Base-by-base conservation (phyloP, 2,797 vertebrate genomes). In the Schizopygopsis malacanthus region DNA sequence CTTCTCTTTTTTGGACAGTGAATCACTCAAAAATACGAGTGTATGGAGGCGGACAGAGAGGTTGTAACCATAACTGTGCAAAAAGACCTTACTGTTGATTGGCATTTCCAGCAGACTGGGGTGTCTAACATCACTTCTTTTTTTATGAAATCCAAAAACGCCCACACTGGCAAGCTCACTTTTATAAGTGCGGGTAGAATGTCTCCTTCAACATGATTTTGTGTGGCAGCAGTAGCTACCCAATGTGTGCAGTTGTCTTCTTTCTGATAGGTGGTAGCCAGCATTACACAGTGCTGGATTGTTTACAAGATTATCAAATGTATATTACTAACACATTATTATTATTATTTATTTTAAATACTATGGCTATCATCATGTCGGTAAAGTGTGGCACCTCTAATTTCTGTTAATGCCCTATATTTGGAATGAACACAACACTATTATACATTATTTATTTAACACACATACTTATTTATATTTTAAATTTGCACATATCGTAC, bases 1-100 rank as follows among this genome's bases (percentile, higher is more conserved):
- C 8, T 12, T 70, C n/a, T 73, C 43, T 73, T 45, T 72, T 25
- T 47, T 25, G 4, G 71, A 45, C 71, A 28, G 50, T 18, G 71
- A 50, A 50, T 73, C 43, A 73, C 43, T 73, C 15, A 73, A 73
- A 50, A 50, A 73, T 28, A 73, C 6, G n/a, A 61, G 71, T 47
- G 15, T 50, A 28, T 25, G 13, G 43, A 50, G n/a, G 25, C 20
- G 18, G 39, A 70, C 18, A 43, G 67, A 43, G 39, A 41, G 67
- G n/a, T 47, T 73, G 13, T 61, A 25, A 61, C 59, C 59, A 61
- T 25, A 61, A 2, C 59, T 25, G n/a, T 61, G 59, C n/a, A 25
- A 61, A 61, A 25, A 73, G 3, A 72, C 28, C n/a, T 25, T 50
- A 6, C 71, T 73, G n/a, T 28, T 73, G 43, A 73, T 73, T 2